A percentile compares a stretch with the other conserved stretches of the same genome.
Conservation (phyloP, 2,797 vertebrate species). For the Fratercula arctica region DNA sequence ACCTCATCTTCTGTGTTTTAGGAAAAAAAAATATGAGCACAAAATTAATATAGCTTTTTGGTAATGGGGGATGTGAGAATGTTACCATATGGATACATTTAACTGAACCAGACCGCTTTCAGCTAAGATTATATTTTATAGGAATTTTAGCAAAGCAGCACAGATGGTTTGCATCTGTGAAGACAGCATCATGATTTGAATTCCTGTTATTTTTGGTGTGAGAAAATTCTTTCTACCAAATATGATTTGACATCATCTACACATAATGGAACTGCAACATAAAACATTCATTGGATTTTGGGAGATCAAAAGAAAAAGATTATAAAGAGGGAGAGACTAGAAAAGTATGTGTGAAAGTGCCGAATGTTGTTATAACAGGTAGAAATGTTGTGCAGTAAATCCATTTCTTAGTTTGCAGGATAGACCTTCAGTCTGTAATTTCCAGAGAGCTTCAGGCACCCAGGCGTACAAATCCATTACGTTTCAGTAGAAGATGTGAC, state of each 20-base stretch:
- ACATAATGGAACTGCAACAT: neutral
- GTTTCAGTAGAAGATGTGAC: neutral
- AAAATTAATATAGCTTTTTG: constrained; percentile 1
- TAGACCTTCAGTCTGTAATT: neutral
- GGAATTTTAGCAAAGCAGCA: neutral
- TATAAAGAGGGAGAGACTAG: neutral
- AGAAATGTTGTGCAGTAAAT: neutral
- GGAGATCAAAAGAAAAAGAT: neutral
- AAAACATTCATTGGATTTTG: neutral
- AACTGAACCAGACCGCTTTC: constrained; percentile 2
- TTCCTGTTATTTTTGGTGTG: constrained; percentile 17
- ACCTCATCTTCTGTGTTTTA: neutral
- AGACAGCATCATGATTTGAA: constrained; percentile 32
- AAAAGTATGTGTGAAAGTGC: neutral
- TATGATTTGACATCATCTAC: neutral
- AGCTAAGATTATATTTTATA: constrained; percentile 14
- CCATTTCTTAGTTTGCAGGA: neutral
- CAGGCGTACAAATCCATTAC: neutral
- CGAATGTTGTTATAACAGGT: neutral
- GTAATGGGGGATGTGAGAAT: neutral
- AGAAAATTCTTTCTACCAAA: constrained; percentile 29
- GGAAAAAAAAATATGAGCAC: neutral
- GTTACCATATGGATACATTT: constrained; percentile 38
- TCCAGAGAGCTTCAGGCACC: neutral
- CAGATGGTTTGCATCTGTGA: constrained; percentile 56